These are phyloP conservation scores for Esox niger DNA, from an alignment of 2,113 vertebrate genomes.

Conservation along the genomic window DNA sequence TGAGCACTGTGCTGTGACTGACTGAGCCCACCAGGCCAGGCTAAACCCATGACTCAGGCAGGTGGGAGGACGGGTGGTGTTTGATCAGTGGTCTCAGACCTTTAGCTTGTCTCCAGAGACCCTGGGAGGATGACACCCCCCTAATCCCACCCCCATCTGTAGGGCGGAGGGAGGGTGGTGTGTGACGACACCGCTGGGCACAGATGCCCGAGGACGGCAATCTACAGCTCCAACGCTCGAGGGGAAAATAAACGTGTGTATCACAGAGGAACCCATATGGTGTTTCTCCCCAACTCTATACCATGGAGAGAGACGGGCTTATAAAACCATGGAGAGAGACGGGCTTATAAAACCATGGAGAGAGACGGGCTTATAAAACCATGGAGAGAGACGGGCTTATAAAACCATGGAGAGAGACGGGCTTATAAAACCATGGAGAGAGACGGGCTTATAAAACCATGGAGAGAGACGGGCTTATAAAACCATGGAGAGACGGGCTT, in stretches of 20 bases:
- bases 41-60: constrained; percentile 40
- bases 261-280: too few species aligned
- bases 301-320: too few species aligned
- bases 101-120: constrained; percentile 34
- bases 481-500: too few species aligned
- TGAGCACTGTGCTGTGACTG: constrained; percentile 35
- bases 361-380: too few species aligned
- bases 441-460: too few species aligned
- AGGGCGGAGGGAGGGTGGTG: background rate
- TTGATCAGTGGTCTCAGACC: constrained; percentile 49
- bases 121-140: background rate
- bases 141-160: constrained; percentile 20
- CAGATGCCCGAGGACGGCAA: background rate
- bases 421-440: too few species aligned
- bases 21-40: constrained; percentile 19
- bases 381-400: too few species aligned
- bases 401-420: too few species aligned
- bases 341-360: too few species aligned
- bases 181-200: background rate
- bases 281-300: too few species aligned
- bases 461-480: too few species aligned
- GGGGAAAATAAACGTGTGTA: background rate
- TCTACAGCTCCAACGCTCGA: background rate
- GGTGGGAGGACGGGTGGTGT: constrained; percentile 43
- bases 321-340: too few species aligned